These are phyloP conservation scores for Bombus terrestris DNA, from an alignment of 1,140 invertebrate species.

Conservation along the genomic window DNA sequence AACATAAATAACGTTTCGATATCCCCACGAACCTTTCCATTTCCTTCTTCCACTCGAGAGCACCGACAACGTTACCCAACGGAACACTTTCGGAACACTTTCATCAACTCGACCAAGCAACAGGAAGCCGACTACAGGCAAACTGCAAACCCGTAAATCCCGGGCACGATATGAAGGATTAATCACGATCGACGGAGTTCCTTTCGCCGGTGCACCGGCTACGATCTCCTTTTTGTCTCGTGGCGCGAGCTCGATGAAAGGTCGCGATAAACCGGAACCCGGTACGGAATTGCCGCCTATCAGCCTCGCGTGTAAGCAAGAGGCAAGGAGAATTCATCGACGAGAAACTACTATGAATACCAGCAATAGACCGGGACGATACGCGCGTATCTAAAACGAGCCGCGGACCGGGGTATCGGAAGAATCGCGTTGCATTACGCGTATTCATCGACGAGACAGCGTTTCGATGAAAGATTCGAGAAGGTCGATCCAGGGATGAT, in stretches of 20 bases:
- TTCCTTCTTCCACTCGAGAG: too few relatives aligned
- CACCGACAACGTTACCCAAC: too few relatives aligned
- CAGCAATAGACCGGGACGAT: not conserved
- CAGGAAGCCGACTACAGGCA: too few relatives aligned
- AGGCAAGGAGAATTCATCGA: not conserved
- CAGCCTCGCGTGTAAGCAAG: too few relatives aligned
- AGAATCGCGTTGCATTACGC: conserved; percentile 24
- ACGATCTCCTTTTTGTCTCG: not conserved
- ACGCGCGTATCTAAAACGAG: not conserved
- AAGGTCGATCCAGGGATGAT: not conserved
- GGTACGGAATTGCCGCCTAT: not conserved
- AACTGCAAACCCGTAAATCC: not conserved
- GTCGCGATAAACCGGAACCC: not conserved
- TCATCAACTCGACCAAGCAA: too few relatives aligned
- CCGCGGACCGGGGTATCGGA: not conserved
- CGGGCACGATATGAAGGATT: conserved; percentile 1
- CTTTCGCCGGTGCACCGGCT: not conserved
- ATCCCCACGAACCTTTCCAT: too few relatives aligned
- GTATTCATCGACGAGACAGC: conserved; percentile 9
- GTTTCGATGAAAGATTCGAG: not conserved
- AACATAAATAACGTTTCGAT: too few relatives aligned
- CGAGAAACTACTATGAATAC: not conserved
- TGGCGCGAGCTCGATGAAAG: conserved; percentile 8
- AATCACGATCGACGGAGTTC: not conserved
- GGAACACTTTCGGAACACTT: too few relatives aligned